Conservation (phyloP, 2,113 vertebrate genomes). For the Puma concolor region DNA sequence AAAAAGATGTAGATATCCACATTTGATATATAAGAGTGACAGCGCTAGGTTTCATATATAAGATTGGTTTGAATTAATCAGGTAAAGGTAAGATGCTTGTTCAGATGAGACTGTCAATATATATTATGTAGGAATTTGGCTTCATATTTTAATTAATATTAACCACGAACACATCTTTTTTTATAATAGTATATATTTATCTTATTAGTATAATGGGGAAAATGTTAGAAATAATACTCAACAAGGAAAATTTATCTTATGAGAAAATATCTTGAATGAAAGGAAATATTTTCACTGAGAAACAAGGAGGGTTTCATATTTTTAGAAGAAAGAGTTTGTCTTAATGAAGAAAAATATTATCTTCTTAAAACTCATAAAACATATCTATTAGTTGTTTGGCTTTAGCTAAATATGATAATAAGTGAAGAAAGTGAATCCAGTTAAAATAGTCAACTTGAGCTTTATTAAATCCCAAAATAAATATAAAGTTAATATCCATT, state of each 20-base stretch:
- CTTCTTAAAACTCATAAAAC: neutral
- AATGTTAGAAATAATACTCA: neutral
- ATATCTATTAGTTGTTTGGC: neutral
- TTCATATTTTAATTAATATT: constrained; percentile 43
- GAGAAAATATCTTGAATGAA: neutral
- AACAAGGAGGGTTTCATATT: neutral
- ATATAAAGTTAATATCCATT: neutral
- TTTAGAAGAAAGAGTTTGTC: neutral
- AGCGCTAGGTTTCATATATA: neutral
- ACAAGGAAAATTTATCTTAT: neutral
- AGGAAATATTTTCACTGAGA: neutral
- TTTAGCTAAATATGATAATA: neutral
- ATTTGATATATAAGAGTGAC: neutral
- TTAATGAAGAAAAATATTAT: neutral
- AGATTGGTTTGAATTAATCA: neutral
- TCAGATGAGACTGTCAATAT: neutral
- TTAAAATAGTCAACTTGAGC: neutral
- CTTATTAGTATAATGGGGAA: neutral
- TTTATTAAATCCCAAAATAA: neutral
- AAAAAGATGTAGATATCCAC: neutral
- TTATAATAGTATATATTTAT: neutral
- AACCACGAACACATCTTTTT: neutral
- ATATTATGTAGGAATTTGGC: neutral
- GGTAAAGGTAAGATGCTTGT: neutral
- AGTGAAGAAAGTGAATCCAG: neutral